Evolutionary conservation across 2,113 vertebrate species (phyloP).

Genomic region (Marcusenius ussheri): DNA sequence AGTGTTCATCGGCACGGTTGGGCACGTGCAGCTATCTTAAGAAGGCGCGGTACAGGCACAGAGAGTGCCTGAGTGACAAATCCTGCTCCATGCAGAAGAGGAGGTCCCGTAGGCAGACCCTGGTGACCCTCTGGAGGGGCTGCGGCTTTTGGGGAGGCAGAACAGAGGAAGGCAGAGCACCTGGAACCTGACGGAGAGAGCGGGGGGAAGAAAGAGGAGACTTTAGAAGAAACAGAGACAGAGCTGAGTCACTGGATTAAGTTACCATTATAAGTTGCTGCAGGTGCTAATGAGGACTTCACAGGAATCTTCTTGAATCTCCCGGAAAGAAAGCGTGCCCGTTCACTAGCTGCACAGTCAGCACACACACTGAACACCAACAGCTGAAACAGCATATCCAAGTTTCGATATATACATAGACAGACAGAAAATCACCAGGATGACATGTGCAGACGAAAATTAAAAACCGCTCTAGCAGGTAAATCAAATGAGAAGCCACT

Average conservation of each 20-base stretch:
- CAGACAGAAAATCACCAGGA: background rate
- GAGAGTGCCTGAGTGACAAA: slow-evolving; percentile 67
- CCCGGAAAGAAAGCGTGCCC: background rate
- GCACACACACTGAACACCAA: background rate
- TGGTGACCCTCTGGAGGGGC: slow-evolving; percentile 65
- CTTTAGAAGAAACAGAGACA: background rate
- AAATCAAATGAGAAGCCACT: background rate
- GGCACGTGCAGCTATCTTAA: slow-evolving; percentile 56
- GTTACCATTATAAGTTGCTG: background rate
- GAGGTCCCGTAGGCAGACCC: slow-evolving; percentile 82
- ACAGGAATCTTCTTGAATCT: background rate
- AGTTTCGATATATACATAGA: background rate
- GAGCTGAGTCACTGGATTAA: background rate
- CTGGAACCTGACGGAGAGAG: slow-evolving; percentile 44
- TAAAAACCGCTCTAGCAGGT: background rate
- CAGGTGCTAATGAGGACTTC: background rate
- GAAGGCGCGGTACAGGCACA: slow-evolving; percentile 78
- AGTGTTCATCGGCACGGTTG: background rate
- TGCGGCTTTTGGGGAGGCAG: slow-evolving; percentile 54
- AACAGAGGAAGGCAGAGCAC: slow-evolving; percentile 45
- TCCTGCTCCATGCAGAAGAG: slow-evolving; percentile 91
- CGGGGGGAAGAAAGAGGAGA: background rate
- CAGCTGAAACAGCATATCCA: background rate
- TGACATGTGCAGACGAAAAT: background rate
- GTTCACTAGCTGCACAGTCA: background rate